Evolutionary conservation across 2,797 vertebrate species (phyloP).

Genomic region (Sebastes diploproa): DNA sequence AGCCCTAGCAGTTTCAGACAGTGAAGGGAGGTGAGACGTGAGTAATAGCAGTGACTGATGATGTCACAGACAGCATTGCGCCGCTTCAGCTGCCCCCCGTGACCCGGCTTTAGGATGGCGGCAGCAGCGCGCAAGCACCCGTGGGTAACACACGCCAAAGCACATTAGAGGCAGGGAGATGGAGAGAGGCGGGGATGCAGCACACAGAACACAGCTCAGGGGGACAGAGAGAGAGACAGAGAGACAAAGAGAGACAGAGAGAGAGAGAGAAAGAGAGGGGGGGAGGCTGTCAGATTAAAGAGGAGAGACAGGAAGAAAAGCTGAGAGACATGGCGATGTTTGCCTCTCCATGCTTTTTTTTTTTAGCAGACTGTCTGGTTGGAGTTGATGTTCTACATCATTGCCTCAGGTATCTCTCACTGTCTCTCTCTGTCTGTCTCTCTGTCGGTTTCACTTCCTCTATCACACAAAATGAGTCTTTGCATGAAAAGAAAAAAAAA

Average conservation of each 20-base stretch:
- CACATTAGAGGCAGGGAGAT: constrained; percentile 71
- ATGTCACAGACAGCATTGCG: constrained; percentile 73
- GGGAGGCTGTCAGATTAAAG: constrained; percentile 68
- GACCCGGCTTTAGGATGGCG: constrained; percentile 71
- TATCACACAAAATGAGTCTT: constrained; percentile 10
- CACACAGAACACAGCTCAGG: constrained; percentile 69
- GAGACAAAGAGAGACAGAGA: constrained; percentile 14
- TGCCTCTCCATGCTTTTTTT: constrained; percentile 52
- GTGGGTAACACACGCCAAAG: constrained; percentile 76
- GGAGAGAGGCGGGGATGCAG: constrained; percentile 61
- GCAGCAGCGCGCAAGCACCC: constrained; percentile 63
- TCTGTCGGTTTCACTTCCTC: constrained; percentile 21
- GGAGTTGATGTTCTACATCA: constrained; percentile 68
- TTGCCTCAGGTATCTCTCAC: constrained; percentile 62
- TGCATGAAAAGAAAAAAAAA: constrained; percentile 4
- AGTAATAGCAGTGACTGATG: constrained; percentile 72
- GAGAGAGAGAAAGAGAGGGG: constrained; percentile 16
- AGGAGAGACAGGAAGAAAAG: constrained; percentile 53
- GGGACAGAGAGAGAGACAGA: constrained; percentile 57
- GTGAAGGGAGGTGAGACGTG: constrained; percentile 75
- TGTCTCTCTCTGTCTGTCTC: constrained; percentile 37
- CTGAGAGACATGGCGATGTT: constrained; percentile 64
- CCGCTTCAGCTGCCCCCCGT: constrained; percentile 63
- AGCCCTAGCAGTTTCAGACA: constrained; percentile 65
- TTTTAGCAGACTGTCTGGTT: constrained; percentile 62